Percentiles rank a stretch among this genome's conserved stretches.
phyloP scores from a whole-genome alignment of 2,113 vertebrate species.

The Centropus bengalensis region DNA sequence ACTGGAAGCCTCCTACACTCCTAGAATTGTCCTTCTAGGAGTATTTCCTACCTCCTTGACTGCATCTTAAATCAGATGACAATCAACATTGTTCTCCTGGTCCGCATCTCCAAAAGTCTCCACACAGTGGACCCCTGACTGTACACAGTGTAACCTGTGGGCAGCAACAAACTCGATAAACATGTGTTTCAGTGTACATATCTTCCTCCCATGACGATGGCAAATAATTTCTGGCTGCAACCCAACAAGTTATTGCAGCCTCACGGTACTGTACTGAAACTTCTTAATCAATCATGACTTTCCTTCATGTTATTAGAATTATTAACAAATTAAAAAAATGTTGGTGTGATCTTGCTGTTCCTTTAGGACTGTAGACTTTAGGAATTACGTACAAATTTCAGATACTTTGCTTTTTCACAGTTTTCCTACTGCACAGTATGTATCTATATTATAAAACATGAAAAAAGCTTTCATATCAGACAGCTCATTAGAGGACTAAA shows the following conservation, averaged over 20 bases:
- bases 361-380: not conserved
- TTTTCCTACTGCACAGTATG: not conserved
- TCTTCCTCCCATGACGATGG: fast-evolving
- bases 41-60: not conserved
- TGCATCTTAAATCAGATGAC: not conserved
- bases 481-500: conserved; percentile 70
- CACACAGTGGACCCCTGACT: not conserved
- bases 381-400: not conserved
- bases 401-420: not conserved
- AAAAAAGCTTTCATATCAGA: conserved; percentile 60
- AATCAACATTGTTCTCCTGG: not conserved
- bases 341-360: not conserved
- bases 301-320: not conserved
- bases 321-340: conserved; percentile 25
- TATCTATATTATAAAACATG: not conserved
- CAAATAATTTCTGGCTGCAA: not conserved
- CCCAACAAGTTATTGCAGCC: not conserved
- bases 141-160: not conserved
- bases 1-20: not conserved
- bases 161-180: not conserved
- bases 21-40: not conserved
- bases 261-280: not conserved
- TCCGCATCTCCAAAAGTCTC: not conserved
- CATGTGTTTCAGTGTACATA: not conserved
- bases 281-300: not conserved